Percentiles rank a stretch among this genome's conserved stretches.
Conservation (phyloP, 2,113 vertebrate species). For the Puntigrus tetrazona region DNA sequence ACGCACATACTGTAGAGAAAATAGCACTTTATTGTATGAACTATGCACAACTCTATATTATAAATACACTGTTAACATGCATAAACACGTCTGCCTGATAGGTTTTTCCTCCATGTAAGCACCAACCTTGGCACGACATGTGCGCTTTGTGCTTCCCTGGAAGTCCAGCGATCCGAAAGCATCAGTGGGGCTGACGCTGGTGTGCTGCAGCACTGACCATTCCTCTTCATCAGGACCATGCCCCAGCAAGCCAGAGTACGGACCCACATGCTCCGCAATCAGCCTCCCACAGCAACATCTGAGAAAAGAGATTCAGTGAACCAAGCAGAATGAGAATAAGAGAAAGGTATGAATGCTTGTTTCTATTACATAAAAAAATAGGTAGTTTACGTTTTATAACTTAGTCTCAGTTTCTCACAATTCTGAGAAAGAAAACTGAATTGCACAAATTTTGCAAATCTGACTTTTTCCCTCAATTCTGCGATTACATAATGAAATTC, state of each 20-base stretch:
- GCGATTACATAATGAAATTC: no score
- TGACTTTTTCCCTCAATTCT: not conserved
- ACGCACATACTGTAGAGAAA: constrained; percentile 83
- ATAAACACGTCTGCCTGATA: not conserved
- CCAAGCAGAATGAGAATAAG: not conserved
- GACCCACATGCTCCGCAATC: constrained; percentile 82
- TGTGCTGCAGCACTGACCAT: constrained; percentile 87
- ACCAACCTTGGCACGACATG: constrained; percentile 88
- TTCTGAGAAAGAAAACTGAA: no score
- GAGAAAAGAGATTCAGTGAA: not conserved
- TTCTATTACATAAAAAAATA: not conserved
- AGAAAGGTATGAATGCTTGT: not conserved
- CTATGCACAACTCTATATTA: not conserved
- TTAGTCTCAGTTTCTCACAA: no score
- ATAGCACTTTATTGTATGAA: not conserved
- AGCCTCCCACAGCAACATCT: constrained; percentile 92
- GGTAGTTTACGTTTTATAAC: not conserved
- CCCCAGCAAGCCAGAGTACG: constrained; percentile 68
- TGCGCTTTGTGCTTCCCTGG: constrained; percentile 85
- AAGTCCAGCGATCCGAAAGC: constrained; percentile 92
- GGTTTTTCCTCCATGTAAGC: not conserved
- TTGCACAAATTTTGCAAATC: not conserved
- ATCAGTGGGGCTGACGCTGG: constrained; percentile 84
- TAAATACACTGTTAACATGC: not conserved
- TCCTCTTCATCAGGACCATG: constrained; percentile 65